Percentiles rank a stretch among this genome's conserved stretches.
Evolutionary conservation across 2,888 invertebrate genomes (phyloP).

Genomic region (Ctenicera cuprea): DNA sequence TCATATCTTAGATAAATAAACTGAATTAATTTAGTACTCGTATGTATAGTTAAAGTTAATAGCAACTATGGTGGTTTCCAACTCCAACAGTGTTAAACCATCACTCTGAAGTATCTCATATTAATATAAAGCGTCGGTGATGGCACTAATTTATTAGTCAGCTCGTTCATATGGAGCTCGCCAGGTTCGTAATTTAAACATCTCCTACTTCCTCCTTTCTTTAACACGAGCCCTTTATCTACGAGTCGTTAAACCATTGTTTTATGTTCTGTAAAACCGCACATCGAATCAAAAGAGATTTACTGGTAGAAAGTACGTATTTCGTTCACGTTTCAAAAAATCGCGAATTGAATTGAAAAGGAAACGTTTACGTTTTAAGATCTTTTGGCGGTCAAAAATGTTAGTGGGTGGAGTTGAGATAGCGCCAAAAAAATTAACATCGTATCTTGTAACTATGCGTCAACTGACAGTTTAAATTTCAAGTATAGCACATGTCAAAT

Average conservation of each 20-base stretch:
- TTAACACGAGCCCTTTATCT: neutral
- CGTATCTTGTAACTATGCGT: no score
- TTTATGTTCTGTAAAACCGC: neutral
- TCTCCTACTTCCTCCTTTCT: neutral
- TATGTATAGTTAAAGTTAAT: no score
- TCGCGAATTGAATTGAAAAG: neutral
- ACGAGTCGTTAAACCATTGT: neutral
- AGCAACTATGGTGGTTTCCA: no score
- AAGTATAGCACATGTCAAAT: neutral
- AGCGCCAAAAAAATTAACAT: no score
- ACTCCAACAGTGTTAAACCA: neutral
- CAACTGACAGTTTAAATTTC: neutral
- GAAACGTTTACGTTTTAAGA: no score
- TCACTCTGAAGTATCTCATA: neutral
- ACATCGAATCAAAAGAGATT: neutral
- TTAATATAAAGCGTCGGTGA: constrained; percentile 3
- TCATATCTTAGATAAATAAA: no score
- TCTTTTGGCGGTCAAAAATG: no score
- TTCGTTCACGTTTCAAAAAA: neutral
- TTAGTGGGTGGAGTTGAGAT: no score
- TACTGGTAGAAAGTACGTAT: neutral
- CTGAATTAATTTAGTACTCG: no score
- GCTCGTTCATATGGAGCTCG: neutral
- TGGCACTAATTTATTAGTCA: constrained; percentile 10
- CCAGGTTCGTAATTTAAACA: constrained; percentile 8